These are phyloP conservation scores for Lates japonicus DNA, from an alignment of 2,797 vertebrate genomes.

Conservation along the genomic window DNA sequence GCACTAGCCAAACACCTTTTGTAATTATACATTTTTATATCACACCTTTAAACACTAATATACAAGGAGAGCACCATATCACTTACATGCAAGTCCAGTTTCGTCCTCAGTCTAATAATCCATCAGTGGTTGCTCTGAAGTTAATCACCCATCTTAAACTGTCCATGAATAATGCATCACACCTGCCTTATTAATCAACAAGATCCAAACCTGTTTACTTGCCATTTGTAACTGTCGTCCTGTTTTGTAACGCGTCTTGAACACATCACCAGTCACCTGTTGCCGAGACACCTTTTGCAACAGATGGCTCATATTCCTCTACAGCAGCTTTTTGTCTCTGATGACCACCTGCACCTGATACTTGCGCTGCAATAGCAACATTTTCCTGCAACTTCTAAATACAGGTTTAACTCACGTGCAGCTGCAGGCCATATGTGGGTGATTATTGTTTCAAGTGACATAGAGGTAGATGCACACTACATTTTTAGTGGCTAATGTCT, in stretches of 20 bases:
- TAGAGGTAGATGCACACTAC: not conserved
- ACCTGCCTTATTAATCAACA: slow-evolving; percentile 50
- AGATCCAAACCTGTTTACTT: slow-evolving; percentile 45
- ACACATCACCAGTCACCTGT: slow-evolving; percentile 43
- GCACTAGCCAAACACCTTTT: not conserved
- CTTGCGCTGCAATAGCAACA: slow-evolving; percentile 33
- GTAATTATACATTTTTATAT: slow-evolving; percentile 4
- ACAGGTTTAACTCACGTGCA: not conserved
- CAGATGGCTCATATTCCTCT: slow-evolving; percentile 55
- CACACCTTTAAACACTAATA: slow-evolving; percentile 17
- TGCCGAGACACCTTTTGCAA: slow-evolving; percentile 35
- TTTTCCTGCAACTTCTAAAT: slow-evolving; percentile 14
- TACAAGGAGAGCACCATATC: slow-evolving; percentile 7
- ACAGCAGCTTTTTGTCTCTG: slow-evolving; percentile 33
- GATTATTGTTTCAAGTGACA: not conserved
- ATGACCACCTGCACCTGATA: slow-evolving; percentile 45
- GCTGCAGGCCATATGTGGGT: not conserved
- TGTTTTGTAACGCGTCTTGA: slow-evolving; percentile 31
- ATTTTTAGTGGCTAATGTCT: not conserved
- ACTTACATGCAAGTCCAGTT: slow-evolving; percentile 10
- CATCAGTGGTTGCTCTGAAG: slow-evolving; percentile 46
- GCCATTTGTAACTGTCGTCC: slow-evolving; percentile 43
- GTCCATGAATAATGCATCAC: slow-evolving; percentile 49
- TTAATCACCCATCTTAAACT: slow-evolving; percentile 44
- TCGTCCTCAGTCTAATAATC: slow-evolving; percentile 39